Percentiles rank a stretch among this genome's conserved stretches.
Evolutionary conservation across 1,140 invertebrate species (phyloP).

Genomic region (Drosophila neocordata): DNA sequence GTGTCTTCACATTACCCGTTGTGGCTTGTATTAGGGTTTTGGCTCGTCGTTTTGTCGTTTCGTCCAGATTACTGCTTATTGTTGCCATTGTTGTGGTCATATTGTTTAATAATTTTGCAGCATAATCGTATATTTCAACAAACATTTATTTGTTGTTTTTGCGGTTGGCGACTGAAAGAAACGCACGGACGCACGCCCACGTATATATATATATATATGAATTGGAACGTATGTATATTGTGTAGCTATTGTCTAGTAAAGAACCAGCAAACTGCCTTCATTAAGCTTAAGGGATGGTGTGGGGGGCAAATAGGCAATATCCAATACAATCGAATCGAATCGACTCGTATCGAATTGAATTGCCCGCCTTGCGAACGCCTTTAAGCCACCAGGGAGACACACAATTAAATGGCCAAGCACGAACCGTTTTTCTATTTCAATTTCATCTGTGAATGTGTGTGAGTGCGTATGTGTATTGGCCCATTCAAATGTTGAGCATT

Average conservation of each 20-base stretch:
- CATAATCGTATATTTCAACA: conserved; percentile 76
- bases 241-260: no score
- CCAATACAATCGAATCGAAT: conserved; percentile 68
- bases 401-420: conserved; percentile 62
- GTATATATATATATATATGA: no score
- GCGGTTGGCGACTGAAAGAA: conserved; percentile 32
- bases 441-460: background rate
- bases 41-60: conserved; percentile 48
- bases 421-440: conserved; percentile 24
- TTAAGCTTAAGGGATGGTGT: background rate
- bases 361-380: conserved; percentile 20
- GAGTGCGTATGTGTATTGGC: conserved; percentile 14
- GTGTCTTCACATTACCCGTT: conserved; percentile 52
- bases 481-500: conserved; percentile 31
- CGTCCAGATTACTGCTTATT: conserved; percentile 14
- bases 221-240: no score
- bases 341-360: conserved; percentile 39
- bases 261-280: conserved; percentile 31
- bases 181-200: conserved; percentile 12
- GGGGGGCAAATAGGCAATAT: conserved; percentile 62
- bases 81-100: conserved; percentile 59
- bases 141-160: conserved; percentile 49
- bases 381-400: conserved; percentile 37
- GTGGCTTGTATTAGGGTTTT: conserved; percentile 55
- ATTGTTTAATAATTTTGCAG: conserved; percentile 78